These are phyloP conservation scores for Pangasius larnaudii DNA, from an alignment of 2,797 vertebrate species.

Conservation along the genomic window DNA sequence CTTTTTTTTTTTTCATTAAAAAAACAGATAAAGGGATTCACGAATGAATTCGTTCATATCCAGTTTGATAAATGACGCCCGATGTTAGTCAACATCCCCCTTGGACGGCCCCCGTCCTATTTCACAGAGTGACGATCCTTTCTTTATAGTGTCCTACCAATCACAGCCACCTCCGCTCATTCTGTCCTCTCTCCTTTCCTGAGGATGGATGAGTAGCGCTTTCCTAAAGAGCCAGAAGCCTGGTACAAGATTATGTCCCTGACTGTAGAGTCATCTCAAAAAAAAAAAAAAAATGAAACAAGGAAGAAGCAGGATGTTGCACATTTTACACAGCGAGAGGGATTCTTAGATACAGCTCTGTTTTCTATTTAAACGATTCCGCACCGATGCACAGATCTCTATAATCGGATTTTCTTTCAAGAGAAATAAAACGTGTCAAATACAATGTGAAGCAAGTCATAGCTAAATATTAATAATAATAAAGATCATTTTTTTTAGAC, in stretches of 20 bases:
- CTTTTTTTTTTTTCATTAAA: too few species aligned
- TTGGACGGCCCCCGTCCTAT: slow-evolving; percentile 6
- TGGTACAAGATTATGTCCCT: slow-evolving; percentile 33
- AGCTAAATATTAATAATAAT: neutral
- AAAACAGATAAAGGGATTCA: neutral
- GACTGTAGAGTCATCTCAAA: slow-evolving; percentile 39
- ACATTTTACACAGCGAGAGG: neutral
- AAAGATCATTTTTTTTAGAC: neutral
- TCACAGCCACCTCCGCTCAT: neutral
- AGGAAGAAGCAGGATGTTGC: neutral
- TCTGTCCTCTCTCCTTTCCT: slow-evolving; percentile 14
- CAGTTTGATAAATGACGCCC: neutral
- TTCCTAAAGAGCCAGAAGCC: slow-evolving; percentile 41
- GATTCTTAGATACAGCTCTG: neutral
- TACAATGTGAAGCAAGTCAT: neutral
- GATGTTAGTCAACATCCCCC: neutral
- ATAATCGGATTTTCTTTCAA: too few species aligned
- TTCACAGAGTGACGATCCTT: slow-evolving; percentile 14
- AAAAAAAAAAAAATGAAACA: slow-evolving; percentile 40
- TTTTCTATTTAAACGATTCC: neutral
- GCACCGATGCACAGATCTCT: too few species aligned
- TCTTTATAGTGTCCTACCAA: slow-evolving; percentile 3
- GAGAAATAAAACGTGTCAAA: too few species aligned
- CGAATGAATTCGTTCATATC: neutral
- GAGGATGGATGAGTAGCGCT: slow-evolving; percentile 48